Evolutionary conservation across 2,113 vertebrate genomes (phyloP).

Genomic region (Zapornia atra): DNA sequence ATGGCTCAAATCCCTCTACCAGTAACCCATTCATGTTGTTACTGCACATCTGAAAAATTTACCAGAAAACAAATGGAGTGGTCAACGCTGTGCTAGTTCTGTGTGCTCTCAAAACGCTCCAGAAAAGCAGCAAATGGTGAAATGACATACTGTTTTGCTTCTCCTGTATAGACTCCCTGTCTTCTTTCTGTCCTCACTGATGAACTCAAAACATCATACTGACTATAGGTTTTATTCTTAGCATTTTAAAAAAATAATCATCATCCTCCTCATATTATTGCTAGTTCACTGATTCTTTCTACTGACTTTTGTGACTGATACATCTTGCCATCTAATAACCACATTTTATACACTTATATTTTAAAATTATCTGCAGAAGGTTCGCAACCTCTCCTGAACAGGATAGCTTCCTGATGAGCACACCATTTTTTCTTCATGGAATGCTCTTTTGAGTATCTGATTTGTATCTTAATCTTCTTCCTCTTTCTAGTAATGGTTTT

Average conservation of each 20-base stretch:
- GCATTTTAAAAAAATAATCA: neutral
- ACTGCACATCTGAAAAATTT: neutral
- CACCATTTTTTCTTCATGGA: neutral
- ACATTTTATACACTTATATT: neutral
- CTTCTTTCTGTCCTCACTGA: neutral
- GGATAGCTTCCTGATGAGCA: neutral
- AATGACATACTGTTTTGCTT: neutral
- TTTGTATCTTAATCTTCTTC: neutral
- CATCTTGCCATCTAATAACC: neutral
- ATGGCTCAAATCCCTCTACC: neutral
- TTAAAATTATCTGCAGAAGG: rapidly evolving
- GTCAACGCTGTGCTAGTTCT: neutral
- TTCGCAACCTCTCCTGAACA: neutral
- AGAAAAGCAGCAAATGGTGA: neutral
- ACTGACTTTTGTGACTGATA: neutral
- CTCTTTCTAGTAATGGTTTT: neutral
- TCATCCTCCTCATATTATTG: neutral
- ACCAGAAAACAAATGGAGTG: neutral
- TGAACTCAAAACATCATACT: neutral
- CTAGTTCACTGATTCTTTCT: neutral
- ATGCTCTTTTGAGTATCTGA: neutral
- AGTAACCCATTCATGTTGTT: neutral
- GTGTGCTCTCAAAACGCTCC: rapidly evolving
- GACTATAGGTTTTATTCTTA: rapidly evolving
- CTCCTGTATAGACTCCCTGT: neutral